phyloP scores from a whole-genome alignment of 1,140 invertebrate species.

The Bemisia tabaci region DNA sequence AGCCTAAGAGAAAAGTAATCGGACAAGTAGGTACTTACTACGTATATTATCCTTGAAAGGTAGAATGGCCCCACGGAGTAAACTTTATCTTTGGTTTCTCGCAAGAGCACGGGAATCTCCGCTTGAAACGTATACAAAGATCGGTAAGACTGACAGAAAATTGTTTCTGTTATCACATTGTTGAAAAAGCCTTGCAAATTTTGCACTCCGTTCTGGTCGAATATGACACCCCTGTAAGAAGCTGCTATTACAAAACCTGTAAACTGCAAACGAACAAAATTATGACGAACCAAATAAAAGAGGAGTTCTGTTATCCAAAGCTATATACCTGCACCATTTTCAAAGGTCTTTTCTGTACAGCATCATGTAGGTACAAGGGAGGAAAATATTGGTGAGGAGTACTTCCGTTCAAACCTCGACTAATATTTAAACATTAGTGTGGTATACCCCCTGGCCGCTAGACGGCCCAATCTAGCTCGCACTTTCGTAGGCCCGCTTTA shows the following conservation, averaged over 20 bases:
- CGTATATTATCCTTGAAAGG: conserved; percentile 48
- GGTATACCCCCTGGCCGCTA: too few relatives aligned
- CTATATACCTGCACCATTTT: too few relatives aligned
- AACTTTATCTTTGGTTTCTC: conserved; percentile 49
- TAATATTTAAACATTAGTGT: too few relatives aligned
- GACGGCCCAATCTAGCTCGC: too few relatives aligned
- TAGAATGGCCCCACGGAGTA: conserved; percentile 51
- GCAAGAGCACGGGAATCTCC: conserved; percentile 46
- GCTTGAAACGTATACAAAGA: conserved; percentile 51
- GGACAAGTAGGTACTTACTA: conserved; percentile 48
- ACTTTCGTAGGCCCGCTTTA: too few relatives aligned
- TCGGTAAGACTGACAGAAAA: conserved; percentile 51
- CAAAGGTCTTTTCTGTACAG: too few relatives aligned
- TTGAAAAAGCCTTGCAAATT: conserved; percentile 54
- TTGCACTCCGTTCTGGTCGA: conserved; percentile 47
- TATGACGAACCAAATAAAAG: conserved; percentile 5
- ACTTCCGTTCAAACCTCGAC: too few relatives aligned
- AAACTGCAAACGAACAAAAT: conserved; percentile 32
- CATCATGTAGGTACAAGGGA: too few relatives aligned
- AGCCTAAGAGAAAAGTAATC: too few relatives aligned
- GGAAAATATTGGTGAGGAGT: too few relatives aligned
- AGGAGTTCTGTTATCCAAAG: too few relatives aligned
- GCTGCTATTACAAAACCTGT: conserved; percentile 46
- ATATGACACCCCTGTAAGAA: conserved; percentile 32
- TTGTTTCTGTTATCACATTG: conserved; percentile 50